phyloP scores from a whole-genome alignment of 2,888 invertebrate species.

The Scelioninae gen. 1 region DNA sequence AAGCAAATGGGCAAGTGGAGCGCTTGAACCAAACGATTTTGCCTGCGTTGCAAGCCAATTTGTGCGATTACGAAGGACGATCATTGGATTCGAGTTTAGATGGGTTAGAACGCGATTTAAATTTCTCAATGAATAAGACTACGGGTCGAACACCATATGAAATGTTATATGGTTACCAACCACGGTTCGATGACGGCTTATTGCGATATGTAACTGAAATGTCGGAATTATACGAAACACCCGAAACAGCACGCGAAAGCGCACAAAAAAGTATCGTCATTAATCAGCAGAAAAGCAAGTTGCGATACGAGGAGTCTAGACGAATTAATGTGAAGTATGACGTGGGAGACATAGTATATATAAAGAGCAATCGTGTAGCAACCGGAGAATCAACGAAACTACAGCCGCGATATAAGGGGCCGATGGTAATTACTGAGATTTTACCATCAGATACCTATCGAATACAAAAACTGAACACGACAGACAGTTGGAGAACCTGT shows the following conservation, averaged over 20 bases:
- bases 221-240: neutral
- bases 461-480: neutral
- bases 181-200: neutral
- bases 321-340: neutral
- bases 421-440: neutral
- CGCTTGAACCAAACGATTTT: conserved; percentile 8
- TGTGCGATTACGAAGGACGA: neutral
- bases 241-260: neutral
- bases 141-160: neutral
- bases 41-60: neutral
- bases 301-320: neutral
- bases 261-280: neutral
- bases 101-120: neutral
- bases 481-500: neutral
- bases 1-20: conserved; percentile 27
- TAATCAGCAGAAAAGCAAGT: neutral
- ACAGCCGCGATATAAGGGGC: neutral
- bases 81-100: neutral
- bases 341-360: neutral
- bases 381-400: conserved; percentile 4
- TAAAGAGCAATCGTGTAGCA: neutral
- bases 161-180: neutral
- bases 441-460: neutral
- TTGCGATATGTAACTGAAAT: neutral
- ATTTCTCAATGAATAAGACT: neutral